Conservation (phyloP, 2,888 invertebrate genomes). For the Hirtodrosophila alboralis region DNA sequence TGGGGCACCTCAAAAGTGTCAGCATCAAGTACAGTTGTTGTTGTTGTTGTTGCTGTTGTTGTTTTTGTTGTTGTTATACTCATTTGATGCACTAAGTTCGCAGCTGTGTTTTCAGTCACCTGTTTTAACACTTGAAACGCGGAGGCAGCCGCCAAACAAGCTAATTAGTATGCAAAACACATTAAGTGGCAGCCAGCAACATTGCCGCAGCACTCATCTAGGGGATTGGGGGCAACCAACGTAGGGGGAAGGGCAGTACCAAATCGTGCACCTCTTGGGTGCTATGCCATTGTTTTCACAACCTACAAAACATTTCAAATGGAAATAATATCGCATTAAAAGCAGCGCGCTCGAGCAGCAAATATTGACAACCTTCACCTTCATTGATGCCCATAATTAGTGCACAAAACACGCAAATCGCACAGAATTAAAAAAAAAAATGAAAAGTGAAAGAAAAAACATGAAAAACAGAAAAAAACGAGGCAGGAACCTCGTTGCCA, state of each 20-base stretch:
- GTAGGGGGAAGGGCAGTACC: conserved; percentile 1
- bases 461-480: conserved; percentile 14
- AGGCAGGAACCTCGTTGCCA: conserved; percentile 14
- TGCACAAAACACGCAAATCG: conserved; percentile 56
- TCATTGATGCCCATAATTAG: conserved; percentile 73
- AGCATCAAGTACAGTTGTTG: conserved; percentile 56
- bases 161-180: conserved; percentile 76
- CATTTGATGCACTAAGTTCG: conserved; percentile 53
- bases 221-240: conserved; percentile 5
- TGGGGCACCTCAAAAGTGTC: conserved; percentile 59
- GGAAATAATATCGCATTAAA: conserved; percentile 52
- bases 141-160: conserved; percentile 69
- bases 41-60: conserved; percentile 23
- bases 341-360: conserved; percentile 39
- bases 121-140: conserved; percentile 64
- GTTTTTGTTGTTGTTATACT: conserved; percentile 30
- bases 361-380: conserved; percentile 80
- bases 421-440: conserved; percentile 6
- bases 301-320: conserved; percentile 71
- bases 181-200: conserved; percentile 67
- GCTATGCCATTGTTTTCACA: conserved; percentile 55
- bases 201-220: conserved; percentile 64
- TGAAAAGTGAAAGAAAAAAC: background rate
- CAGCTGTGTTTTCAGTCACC: conserved; percentile 64
- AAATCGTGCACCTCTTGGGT: conserved; percentile 14